A percentile compares a stretch with the other conserved stretches of the same genome.
Evolutionary conservation across 2,113 vertebrate species (phyloP).

Genomic region (Catagonus wagneri): DNA sequence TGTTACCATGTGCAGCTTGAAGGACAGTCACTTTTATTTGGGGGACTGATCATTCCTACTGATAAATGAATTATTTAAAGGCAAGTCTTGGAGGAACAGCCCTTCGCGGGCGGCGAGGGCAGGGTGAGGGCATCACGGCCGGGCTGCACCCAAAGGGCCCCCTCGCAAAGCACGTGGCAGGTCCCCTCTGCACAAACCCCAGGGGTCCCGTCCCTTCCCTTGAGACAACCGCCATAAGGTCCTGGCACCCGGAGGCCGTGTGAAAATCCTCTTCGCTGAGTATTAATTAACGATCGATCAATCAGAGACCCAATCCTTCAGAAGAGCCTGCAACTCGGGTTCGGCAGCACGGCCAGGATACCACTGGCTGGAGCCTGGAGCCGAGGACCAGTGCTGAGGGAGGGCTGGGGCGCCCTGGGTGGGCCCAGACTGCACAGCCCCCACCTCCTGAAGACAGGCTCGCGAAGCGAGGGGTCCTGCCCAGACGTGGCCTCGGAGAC

Average conservation of each 20-base stretch:
- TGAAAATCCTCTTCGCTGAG: not conserved
- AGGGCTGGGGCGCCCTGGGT: fast-evolving
- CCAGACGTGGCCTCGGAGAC: fast-evolving
- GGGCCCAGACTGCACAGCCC: not conserved
- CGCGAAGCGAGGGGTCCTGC: not conserved
- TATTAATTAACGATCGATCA: fast-evolving
- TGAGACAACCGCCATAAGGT: fast-evolving
- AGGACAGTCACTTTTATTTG: not conserved
- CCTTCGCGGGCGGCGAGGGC: not conserved
- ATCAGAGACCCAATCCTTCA: not conserved
- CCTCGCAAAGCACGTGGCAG: not conserved
- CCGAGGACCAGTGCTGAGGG: fast-evolving
- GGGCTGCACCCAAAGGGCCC: not conserved
- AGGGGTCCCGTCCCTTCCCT: not conserved
- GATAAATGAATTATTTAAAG: not conserved
- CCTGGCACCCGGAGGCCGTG: fast-evolving
- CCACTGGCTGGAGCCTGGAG: not conserved
- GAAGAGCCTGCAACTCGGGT: not conserved
- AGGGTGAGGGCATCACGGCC: fast-evolving
- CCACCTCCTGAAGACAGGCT: fast-evolving
- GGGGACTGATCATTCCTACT: not conserved
- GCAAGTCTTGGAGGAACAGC: not conserved
- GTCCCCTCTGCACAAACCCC: not conserved
- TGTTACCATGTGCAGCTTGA: fast-evolving
- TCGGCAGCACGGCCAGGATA: fast-evolving